These are phyloP conservation scores for Engystomops pustulosus DNA, from an alignment of 2,113 vertebrate genomes.

Conservation along the genomic window DNA sequence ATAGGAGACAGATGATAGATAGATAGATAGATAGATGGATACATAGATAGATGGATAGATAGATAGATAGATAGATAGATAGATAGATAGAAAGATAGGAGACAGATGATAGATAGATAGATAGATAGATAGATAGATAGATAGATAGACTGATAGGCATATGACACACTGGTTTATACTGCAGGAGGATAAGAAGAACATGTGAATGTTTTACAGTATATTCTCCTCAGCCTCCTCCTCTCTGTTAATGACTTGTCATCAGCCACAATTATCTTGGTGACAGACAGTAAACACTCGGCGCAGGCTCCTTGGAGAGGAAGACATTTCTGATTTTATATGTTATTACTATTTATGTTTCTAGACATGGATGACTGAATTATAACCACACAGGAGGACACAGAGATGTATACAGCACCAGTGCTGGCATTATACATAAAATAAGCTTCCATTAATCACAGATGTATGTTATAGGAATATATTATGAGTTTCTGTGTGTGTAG, in stretches of 20 bases:
- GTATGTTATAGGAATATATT: no score
- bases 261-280: slow-evolving; percentile 39
- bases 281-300: slow-evolving; percentile 29
- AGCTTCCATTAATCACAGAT: no score
- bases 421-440: neutral
- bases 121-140: slow-evolving; percentile 37
- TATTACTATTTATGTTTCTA: slow-evolving; percentile 26
- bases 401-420: neutral
- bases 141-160: neutral
- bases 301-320: slow-evolving; percentile 25
- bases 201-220: neutral
- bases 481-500: no score
- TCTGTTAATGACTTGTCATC: slow-evolving; percentile 42
- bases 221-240: neutral
- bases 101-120: slow-evolving; percentile 37
- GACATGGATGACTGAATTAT: slow-evolving; percentile 4
- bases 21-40: neutral
- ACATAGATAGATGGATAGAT: neutral
- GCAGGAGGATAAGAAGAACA: neutral
- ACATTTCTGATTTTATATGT: slow-evolving; percentile 7
- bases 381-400: neutral
- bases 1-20: neutral
- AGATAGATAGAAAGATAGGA: slow-evolving; percentile 10
- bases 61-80: neutral
- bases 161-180: neutral